A percentile compares a stretch with the other conserved stretches of the same genome.
These are phyloP conservation scores for Leptodirus hochenwartii DNA, from an alignment of 2,888 invertebrate genomes.

Conservation along the genomic window DNA sequence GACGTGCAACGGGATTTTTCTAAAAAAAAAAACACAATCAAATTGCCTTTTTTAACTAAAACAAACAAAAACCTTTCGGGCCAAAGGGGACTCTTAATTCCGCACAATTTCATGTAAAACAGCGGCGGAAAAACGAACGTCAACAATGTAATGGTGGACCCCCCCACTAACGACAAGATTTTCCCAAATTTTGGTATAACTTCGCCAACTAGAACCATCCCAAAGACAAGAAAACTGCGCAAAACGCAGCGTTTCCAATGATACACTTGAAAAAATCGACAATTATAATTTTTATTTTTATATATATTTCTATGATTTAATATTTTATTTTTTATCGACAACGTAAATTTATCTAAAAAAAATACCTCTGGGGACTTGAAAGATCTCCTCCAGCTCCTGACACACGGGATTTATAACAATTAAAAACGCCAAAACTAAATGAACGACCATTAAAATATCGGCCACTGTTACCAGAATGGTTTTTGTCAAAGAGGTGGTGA, in stretches of 20 bases:
- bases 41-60: constrained; percentile 2
- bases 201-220: constrained; percentile 45
- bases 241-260: constrained; percentile 37
- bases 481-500: constrained; percentile 34
- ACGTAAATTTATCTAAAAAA: constrained; percentile 8
- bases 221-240: constrained; percentile 35
- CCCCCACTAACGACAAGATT: constrained; percentile 48
- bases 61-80: constrained; percentile 24
- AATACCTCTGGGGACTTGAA: constrained; percentile 40
- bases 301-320: neutral
- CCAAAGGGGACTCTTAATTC: constrained; percentile 28
- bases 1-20: constrained; percentile 35
- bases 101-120: constrained; percentile 43
- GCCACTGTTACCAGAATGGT: constrained; percentile 36
- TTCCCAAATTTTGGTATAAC: constrained; percentile 50
- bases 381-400: constrained; percentile 48
- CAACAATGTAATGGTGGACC: constrained; percentile 46
- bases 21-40: constrained; percentile 22
- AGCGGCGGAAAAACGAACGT: constrained; percentile 49
- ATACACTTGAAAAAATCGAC: constrained; percentile 31
- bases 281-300: constrained; percentile 5
- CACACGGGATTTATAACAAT: constrained; percentile 54
- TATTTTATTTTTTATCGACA: constrained; percentile 1
- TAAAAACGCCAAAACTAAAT: constrained; percentile 45
- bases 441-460: constrained; percentile 42